Evolutionary conservation across 2,888 invertebrate genomes (phyloP).

Genomic region (Polymixis flavicincta): DNA sequence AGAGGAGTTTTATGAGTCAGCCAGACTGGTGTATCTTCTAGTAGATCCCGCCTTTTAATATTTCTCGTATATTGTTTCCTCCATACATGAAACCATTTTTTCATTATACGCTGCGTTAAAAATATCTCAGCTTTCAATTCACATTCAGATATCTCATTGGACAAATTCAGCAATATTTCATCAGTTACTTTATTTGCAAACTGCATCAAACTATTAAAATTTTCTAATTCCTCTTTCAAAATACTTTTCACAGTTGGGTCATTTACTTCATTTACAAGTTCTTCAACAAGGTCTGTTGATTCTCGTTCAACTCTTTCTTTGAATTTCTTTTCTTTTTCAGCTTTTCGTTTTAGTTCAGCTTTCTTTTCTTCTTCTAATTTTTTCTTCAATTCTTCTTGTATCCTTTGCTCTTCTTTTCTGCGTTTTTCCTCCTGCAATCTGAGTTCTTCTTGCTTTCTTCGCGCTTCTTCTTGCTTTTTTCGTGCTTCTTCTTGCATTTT

Average conservation of each 20-base stretch:
- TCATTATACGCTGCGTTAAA: slow-evolving; percentile 79
- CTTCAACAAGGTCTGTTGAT: slow-evolving; percentile 77
- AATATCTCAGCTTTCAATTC: slow-evolving; percentile 84
- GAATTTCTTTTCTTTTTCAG: slow-evolving; percentile 78
- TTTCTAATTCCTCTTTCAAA: slow-evolving; percentile 79
- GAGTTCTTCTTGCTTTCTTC: slow-evolving; percentile 67
- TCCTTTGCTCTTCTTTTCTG: slow-evolving; percentile 78
- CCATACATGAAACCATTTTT: slow-evolving; percentile 85
- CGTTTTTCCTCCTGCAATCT: slow-evolving; percentile 74
- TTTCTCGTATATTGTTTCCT: slow-evolving; percentile 79
- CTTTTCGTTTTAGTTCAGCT: slow-evolving; percentile 79
- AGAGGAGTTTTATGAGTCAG: slow-evolving; percentile 79
- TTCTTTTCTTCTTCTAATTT: slow-evolving; percentile 81
- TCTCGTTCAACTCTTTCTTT: slow-evolving; percentile 82
- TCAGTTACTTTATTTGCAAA: slow-evolving; percentile 76
- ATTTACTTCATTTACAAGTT: slow-evolving; percentile 79
- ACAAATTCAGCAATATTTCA: slow-evolving; percentile 78
- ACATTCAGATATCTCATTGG: slow-evolving; percentile 77
- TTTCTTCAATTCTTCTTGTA: slow-evolving; percentile 77
- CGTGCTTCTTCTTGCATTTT: slow-evolving; percentile 56
- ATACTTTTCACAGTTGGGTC: slow-evolving; percentile 74
- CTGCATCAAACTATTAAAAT: slow-evolving; percentile 73
- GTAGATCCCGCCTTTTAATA: slow-evolving; percentile 78
- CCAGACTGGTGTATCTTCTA: slow-evolving; percentile 88
- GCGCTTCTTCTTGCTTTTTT: slow-evolving; percentile 64